These are phyloP conservation scores for Trichonephila clavata DNA, from an alignment of 1,140 invertebrate species.

Conservation along the genomic window DNA sequence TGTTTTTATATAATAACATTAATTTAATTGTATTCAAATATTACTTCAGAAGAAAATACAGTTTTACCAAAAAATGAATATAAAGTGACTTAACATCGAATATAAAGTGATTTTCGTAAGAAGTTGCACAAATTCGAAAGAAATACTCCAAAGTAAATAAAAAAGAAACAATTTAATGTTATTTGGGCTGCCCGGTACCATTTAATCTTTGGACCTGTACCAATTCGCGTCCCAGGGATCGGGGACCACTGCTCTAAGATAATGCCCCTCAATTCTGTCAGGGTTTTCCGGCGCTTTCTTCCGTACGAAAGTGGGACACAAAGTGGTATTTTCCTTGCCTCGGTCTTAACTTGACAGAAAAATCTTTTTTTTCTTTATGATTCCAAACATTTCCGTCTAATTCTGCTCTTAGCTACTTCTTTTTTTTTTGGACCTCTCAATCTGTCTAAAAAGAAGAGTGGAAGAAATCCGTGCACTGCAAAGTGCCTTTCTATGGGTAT, in stretches of 20 bases:
- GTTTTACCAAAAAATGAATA: too few relatives aligned
- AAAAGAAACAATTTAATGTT: too few relatives aligned
- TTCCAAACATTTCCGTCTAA: conserved; percentile 29
- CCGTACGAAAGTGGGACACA: neutral
- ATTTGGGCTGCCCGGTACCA: too few relatives aligned
- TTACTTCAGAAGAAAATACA: too few relatives aligned
- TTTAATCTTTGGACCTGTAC: too few relatives aligned
- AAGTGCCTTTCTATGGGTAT: conserved; percentile 60
- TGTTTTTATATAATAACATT: too few relatives aligned
- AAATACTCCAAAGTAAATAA: too few relatives aligned
- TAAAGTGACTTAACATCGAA: too few relatives aligned
- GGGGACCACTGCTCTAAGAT: neutral
- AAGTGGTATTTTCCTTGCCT: neutral
- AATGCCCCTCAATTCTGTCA: conserved; percentile 4
- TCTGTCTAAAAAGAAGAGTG: conserved; percentile 39
- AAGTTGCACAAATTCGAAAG: too few relatives aligned
- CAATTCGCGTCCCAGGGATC: too few relatives aligned
- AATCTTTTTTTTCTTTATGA: conserved; percentile 12
- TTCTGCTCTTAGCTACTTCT: neutral
- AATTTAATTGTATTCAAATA: too few relatives aligned
- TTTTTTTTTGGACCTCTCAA: neutral
- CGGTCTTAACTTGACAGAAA: neutral
- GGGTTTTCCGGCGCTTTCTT: neutral
- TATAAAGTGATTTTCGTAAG: too few relatives aligned
- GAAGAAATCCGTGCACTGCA: conserved; percentile 25